phyloP scores from a whole-genome alignment of 2,797 vertebrate genomes.

The Rachycentron canadum region DNA sequence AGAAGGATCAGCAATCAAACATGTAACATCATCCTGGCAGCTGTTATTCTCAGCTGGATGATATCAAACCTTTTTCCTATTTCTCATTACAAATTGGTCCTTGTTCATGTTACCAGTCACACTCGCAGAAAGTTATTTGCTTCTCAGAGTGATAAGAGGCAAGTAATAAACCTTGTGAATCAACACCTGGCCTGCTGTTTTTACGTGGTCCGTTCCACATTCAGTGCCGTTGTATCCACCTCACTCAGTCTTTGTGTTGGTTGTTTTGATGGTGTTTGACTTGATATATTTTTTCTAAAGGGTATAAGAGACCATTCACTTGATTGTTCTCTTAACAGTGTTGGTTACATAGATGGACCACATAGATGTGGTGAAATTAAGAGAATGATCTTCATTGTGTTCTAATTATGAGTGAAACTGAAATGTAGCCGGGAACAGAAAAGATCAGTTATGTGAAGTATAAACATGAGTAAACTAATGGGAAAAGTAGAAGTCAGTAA shows the following conservation, averaged over 20 bases:
- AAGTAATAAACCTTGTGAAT: background rate
- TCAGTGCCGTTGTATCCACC: slow-evolving; percentile 53
- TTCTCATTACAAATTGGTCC: background rate
- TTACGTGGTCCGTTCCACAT: slow-evolving; percentile 10
- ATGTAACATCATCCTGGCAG: background rate
- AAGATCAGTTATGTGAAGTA: slow-evolving; percentile 1
- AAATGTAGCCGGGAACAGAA: slow-evolving; percentile 2
- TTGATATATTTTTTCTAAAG: slow-evolving; percentile 27
- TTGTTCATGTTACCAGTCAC: background rate
- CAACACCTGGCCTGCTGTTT: slow-evolving; percentile 38
- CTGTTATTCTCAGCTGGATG: background rate
- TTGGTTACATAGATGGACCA: background rate
- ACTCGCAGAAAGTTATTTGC: background rate
- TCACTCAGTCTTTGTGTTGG: slow-evolving; percentile 3
- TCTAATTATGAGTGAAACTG: slow-evolving; percentile 17
- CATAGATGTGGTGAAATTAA: background rate
- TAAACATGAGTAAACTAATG: background rate
- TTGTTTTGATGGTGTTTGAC: slow-evolving; percentile 40
- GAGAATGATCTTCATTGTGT: background rate
- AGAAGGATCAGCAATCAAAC: background rate
- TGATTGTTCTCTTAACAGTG: background rate
- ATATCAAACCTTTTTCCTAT: background rate
- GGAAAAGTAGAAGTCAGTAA: background rate
- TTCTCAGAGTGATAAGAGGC: background rate
- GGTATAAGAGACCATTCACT: background rate